phyloP scores from a whole-genome alignment of 2,113 vertebrate genomes.

The Falco punctatus region DNA sequence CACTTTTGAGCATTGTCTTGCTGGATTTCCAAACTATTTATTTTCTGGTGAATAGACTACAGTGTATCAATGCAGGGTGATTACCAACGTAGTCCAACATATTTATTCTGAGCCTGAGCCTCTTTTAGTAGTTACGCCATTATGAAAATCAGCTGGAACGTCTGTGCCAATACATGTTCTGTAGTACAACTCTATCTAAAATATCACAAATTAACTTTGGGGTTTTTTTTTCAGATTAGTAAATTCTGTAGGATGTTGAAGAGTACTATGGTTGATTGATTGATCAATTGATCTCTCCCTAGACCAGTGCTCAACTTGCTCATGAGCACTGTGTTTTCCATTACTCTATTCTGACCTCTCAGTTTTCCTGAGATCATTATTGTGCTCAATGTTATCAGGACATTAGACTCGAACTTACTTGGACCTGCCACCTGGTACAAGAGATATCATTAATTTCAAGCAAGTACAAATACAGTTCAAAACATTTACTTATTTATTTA shows the following conservation, averaged over 20 bases:
- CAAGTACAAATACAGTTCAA: neutral
- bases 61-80: neutral
- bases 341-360: neutral
- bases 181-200: neutral
- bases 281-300: neutral
- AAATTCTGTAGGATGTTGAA: neutral
- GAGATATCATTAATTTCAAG: neutral
- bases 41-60: neutral
- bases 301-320: neutral
- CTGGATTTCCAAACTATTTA: neutral
- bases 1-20: neutral
- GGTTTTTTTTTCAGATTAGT: neutral
- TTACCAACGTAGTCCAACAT: neutral
- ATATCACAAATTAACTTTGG: neutral
- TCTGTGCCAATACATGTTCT: neutral
- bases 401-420: neutral
- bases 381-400: neutral
- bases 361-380: neutral
- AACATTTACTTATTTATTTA: accelerated
- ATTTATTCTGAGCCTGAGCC: neutral
- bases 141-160: neutral
- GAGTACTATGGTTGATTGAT: neutral
- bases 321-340: neutral
- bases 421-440: neutral
- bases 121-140: neutral